Conservation (phyloP, 2,797 vertebrate species). For the Cynodonichthys magdalenae region DNA sequence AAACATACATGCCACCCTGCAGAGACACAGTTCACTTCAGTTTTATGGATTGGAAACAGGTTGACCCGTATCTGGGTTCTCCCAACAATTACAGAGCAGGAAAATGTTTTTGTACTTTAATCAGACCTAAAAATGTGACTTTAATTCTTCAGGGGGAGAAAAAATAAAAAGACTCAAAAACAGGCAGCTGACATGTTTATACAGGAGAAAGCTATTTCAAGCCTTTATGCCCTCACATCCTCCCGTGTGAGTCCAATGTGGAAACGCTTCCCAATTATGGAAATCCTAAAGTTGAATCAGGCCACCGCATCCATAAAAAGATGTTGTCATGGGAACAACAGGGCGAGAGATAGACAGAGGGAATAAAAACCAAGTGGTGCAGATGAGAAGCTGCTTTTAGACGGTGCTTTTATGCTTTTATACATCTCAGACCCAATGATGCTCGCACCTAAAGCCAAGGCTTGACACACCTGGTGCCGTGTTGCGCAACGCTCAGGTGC, state of each 20-base stretch:
- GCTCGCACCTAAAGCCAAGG: too few species aligned
- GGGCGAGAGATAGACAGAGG: background rate
- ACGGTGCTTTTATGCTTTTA: too few species aligned
- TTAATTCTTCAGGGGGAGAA: too few species aligned
- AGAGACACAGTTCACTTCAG: conserved; percentile 6
- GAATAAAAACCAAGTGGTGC: background rate
- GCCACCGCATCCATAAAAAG: conserved; percentile 60
- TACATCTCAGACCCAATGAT: too few species aligned
- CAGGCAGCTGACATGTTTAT: background rate
- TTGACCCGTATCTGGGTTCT: background rate
- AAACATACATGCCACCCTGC: conserved; percentile 99
- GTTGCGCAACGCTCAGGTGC: too few species aligned
- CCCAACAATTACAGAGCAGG: background rate
- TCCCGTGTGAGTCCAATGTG: conserved; percentile 3
- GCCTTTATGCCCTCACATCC: background rate
- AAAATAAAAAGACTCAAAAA: conserved; percentile 4
- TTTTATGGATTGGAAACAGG: too few species aligned
- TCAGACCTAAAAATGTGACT: background rate
- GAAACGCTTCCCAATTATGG: conserved; percentile 49
- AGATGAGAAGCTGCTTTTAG: conserved; percentile 1
- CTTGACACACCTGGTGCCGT: too few species aligned
- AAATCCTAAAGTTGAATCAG: conserved; percentile 63
- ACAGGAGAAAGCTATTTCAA: background rate
- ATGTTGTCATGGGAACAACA: conserved; percentile 56
- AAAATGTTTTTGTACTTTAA: background rate